Evolutionary conservation across 2,888 invertebrate genomes (phyloP).

Genomic region (Eutolmus rufibarbis): DNA sequence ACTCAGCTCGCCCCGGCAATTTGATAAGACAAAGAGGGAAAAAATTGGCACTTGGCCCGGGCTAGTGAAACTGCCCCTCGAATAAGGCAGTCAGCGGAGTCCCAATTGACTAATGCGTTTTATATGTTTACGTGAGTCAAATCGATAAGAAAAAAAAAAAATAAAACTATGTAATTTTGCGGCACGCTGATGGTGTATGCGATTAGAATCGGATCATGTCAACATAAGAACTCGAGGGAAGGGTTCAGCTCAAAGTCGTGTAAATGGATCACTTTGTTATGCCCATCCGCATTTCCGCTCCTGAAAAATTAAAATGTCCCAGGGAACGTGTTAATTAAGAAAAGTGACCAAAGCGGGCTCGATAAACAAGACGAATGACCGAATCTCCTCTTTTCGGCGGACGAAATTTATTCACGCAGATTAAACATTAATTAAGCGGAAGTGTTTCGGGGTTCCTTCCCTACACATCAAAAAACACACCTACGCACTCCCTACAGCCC

Average conservation of each 20-base stretch:
- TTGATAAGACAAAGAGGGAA: not conserved
- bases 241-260: not conserved
- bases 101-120: slow-evolving; percentile 32
- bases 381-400: slow-evolving; percentile 15
- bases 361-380: slow-evolving; percentile 41
- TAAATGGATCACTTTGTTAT: slow-evolving; percentile 14
- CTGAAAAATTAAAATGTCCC: slow-evolving; percentile 42
- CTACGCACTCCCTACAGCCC: not conserved
- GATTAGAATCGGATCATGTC: slow-evolving; percentile 25
- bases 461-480: not conserved
- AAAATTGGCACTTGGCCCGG: not conserved
- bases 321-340: slow-evolving; percentile 47
- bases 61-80: not conserved
- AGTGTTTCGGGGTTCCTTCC: slow-evolving; percentile 32
- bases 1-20: not conserved
- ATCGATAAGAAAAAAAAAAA: slow-evolving; percentile 18
- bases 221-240: not conserved
- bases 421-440: slow-evolving; percentile 46
- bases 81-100: not conserved
- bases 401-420: slow-evolving; percentile 44
- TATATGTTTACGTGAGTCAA: slow-evolving; percentile 10
- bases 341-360: slow-evolving; percentile 44
- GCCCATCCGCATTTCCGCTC: not conserved
- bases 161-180: not conserved
- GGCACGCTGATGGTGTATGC: slow-evolving; percentile 22